A percentile compares a stretch with the other conserved stretches of the same genome.
Evolutionary conservation across 2,797 vertebrate genomes (phyloP).

Genomic region (Percopsis omiscomaycus): DNA sequence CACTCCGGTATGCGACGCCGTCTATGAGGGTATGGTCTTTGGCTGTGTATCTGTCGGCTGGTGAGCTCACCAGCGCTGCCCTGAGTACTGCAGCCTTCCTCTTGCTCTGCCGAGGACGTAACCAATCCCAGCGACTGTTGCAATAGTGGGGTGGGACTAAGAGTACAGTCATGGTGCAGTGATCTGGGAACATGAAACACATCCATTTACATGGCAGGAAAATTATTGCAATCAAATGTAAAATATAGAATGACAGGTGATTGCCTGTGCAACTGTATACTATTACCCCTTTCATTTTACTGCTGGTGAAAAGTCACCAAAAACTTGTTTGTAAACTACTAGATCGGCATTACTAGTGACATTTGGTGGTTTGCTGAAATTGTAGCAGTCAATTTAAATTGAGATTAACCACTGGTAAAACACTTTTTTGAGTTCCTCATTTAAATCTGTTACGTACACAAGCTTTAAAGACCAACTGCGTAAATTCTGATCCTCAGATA

Average conservation of each 20-base stretch:
- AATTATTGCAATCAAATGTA: neutral
- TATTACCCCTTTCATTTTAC: too few species aligned
- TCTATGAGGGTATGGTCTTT: neutral
- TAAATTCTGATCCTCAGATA: too few species aligned
- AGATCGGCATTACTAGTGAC: too few species aligned
- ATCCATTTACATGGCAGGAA: neutral
- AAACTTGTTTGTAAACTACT: too few species aligned
- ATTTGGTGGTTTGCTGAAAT: too few species aligned
- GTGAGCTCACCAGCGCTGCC: conserved; percentile 17
- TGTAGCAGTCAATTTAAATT: too few species aligned
- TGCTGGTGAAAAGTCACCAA: too few species aligned
- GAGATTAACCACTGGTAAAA: too few species aligned
- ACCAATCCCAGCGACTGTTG: conserved; percentile 67
- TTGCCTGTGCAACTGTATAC: too few species aligned
- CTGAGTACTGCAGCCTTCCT: conserved; percentile 42
- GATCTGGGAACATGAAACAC: conserved; percentile 36
- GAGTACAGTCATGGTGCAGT: conserved; percentile 27
- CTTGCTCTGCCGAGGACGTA: conserved; percentile 73
- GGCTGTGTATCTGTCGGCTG: conserved; percentile 13
- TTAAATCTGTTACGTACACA: too few species aligned
- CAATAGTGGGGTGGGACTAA: conserved; percentile 60
- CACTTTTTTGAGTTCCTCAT: too few species aligned
- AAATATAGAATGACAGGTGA: neutral
- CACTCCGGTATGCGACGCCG: neutral
- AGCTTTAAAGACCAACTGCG: too few species aligned